phyloP scores from a whole-genome alignment of 2,888 invertebrate species.

The Hipparchia semele region DNA sequence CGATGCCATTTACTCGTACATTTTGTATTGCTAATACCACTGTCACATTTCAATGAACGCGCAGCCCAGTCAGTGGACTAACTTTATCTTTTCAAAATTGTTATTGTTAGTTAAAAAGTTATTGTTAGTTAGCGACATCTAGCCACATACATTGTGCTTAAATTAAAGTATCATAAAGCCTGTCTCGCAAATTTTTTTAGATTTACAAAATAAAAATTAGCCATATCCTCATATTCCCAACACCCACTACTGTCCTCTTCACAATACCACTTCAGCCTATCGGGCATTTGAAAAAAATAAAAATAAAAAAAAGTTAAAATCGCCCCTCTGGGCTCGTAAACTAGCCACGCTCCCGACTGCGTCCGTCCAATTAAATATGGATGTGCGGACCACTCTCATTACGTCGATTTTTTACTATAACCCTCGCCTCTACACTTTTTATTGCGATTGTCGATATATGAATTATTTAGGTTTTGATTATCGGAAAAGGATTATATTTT shows the following conservation, averaged over 20 bases:
- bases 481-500: slow-evolving; percentile 37
- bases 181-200: no score
- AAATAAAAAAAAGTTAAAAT: slow-evolving; percentile 64
- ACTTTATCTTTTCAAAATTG: no score
- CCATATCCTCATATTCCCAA: slow-evolving; percentile 50
- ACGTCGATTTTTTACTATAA: slow-evolving; percentile 61
- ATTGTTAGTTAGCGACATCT: no score
- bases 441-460: slow-evolving; percentile 50
- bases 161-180: no score
- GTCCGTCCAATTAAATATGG: slow-evolving; percentile 79
- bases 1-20: no score
- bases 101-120: no score
- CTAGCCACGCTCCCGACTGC: slow-evolving; percentile 52
- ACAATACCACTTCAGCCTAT: slow-evolving; percentile 76
- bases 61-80: no score
- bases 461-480: slow-evolving; percentile 49
- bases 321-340: slow-evolving; percentile 75
- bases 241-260: slow-evolving; percentile 69
- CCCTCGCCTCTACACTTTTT: slow-evolving; percentile 53
- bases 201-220: not conserved
- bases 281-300: slow-evolving; percentile 69
- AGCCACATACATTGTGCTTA: no score
- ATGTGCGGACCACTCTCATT: slow-evolving; percentile 62
- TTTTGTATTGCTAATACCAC: no score
- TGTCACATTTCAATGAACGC: no score